Base-by-base conservation (phyloP, 2,888 invertebrate species). In the Archips xylosteana region DNA sequence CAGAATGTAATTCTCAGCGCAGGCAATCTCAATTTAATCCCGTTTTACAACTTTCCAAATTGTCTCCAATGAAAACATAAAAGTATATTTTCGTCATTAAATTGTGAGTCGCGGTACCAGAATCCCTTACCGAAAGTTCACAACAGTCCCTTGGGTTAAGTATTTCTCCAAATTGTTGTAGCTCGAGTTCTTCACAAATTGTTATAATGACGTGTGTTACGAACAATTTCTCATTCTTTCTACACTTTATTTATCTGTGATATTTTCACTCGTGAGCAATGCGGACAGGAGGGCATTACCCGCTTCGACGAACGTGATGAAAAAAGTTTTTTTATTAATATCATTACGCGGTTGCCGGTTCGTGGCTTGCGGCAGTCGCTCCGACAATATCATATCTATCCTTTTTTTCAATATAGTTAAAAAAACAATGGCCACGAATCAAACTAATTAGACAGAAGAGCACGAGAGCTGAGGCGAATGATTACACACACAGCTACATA, bases 121-220 rank as follows among this genome's bases (percentile, higher is more conserved):
- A 62, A 47, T 13, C 61, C 54, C 45, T n/a, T 45, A 23, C 23
- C 47, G 60, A 71, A 72, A 72, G 61, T 72, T 72, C 36, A 23
- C 39, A 72, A 72, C 67, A 68, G 62, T 67, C 51, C 54, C 23
- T 32, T 8, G 49, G 67, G 72, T 71, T 67, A 62, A 72, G 60
- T 51, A 60, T 42, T 15, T 42, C 34, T 9, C 54, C 47, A 47
- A 63, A 68, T 72, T 62, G 67, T 67, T 67, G 62, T 47, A 67
- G 68, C 67, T 36, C 10, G 62, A 72, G 67, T 72, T 68, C 47
- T 63, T 62, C 36, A 47, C 36, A 62, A 68, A 60, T 71, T 71
- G 71, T 66, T 72, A 72, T 72, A 72, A 72, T 72, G 72, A 68
- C 67, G 72, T 68, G 61, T 61, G 72, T 72, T 72, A 72, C 23